Evolutionary conservation across 1,140 invertebrate species (phyloP).

Genomic region (Thaumatotibia leucotreta): DNA sequence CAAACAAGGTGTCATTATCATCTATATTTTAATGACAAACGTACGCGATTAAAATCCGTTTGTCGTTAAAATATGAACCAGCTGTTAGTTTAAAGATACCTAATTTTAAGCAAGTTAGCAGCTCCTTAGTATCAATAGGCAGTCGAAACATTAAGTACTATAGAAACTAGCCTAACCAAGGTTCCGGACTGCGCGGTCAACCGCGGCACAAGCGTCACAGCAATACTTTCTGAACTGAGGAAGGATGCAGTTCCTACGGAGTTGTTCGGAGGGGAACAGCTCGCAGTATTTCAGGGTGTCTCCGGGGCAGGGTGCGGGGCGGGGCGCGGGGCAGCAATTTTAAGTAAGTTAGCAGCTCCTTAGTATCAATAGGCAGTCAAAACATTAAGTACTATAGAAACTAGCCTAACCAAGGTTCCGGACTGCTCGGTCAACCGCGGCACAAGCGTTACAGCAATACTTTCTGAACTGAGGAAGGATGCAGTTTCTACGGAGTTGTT

Average conservation of each 20-base stretch:
- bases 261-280: constrained; percentile 55
- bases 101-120: too few relatives aligned
- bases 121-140: too few relatives aligned
- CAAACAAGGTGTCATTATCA: too few relatives aligned
- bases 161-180: constrained; percentile 3
- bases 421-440: constrained; percentile 21
- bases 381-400: not conserved
- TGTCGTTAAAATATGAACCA: too few relatives aligned
- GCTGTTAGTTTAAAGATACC: too few relatives aligned
- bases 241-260: constrained; percentile 75
- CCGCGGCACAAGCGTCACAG: constrained; percentile 71
- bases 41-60: too few relatives aligned
- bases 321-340: constrained; percentile 35
- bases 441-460: constrained; percentile 77
- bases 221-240: constrained; percentile 76
- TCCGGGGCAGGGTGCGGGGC: constrained; percentile 29
- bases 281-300: constrained; percentile 60
- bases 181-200: constrained; percentile 18
- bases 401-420: constrained; percentile 7
- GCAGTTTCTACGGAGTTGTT: constrained; percentile 76
- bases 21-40: too few relatives aligned
- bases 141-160: too few relatives aligned
- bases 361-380: too few relatives aligned
- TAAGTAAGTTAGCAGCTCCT: too few relatives aligned
- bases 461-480: constrained; percentile 74